Conservation (phyloP, 2,797 vertebrate genomes). For the Picus viridis region DNA sequence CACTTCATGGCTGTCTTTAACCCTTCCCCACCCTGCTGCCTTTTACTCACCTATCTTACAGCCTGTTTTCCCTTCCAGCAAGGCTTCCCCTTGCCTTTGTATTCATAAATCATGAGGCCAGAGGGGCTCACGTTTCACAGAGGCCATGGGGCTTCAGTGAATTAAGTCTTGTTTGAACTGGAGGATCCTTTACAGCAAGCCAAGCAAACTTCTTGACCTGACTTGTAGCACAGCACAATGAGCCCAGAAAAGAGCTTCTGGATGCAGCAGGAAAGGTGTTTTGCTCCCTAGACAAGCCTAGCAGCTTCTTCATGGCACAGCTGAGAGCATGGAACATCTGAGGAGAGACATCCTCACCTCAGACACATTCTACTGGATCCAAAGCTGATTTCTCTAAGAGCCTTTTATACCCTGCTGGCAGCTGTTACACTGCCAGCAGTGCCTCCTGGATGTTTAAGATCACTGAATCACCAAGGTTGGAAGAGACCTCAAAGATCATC, state of each 20-base stretch:
- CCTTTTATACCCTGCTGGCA: not conserved
- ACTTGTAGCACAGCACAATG: not conserved
- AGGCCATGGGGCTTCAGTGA: constrained; percentile 43
- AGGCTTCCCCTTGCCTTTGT: constrained; percentile 1
- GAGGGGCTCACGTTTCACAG: constrained; percentile 40
- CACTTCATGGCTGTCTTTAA: not conserved
- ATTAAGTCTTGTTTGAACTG: constrained; percentile 56
- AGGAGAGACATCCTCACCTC: constrained; percentile 4
- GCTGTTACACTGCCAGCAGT: not conserved
- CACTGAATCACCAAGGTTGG: no score
- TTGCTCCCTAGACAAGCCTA: not conserved
- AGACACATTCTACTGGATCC: not conserved
- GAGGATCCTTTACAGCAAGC: constrained; percentile 32
- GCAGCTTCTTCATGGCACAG: not conserved
- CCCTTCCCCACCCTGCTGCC: not conserved
- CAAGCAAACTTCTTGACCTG: constrained; percentile 57
- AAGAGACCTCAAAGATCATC: no score
- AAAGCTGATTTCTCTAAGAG: not conserved
- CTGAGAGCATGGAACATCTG: constrained; percentile 41
- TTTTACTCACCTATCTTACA: not conserved
- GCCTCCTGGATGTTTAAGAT: not conserved
- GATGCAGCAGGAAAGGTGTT: constrained; percentile 8
- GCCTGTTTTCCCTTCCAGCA: not conserved
- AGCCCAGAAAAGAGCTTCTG: constrained; percentile 6
- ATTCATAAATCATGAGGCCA: constrained; percentile 46